Evolutionary conservation across 2,113 vertebrate genomes (phyloP).

Genomic region (Anguilla japonica): DNA sequence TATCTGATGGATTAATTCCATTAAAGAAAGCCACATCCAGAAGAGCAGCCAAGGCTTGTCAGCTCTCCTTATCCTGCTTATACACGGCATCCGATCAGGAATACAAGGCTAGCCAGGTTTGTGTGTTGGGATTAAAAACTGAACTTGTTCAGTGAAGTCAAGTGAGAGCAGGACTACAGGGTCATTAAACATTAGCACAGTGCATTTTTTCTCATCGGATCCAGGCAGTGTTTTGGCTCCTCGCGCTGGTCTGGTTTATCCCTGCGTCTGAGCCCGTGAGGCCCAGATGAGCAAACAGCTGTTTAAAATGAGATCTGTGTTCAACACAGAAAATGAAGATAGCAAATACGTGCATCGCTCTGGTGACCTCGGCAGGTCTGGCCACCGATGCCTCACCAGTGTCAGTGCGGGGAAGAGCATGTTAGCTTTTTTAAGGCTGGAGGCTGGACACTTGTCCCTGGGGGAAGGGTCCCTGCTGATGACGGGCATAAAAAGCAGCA

Average conservation of each 20-base stretch:
- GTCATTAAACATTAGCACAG: background rate
- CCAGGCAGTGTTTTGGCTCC: background rate
- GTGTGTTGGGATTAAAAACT: background rate
- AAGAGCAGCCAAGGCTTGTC: too few relatives aligned
- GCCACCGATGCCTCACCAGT: background rate
- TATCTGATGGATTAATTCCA: background rate
- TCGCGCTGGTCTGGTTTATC: background rate
- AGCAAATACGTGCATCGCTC: background rate
- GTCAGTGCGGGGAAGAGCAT: background rate
- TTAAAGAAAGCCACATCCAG: background rate
- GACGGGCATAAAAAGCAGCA: slow-evolving; percentile 24
- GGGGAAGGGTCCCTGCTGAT: slow-evolving; percentile 22
- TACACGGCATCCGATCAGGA: too few relatives aligned
- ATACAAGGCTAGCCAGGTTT: background rate
- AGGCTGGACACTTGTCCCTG: background rate
- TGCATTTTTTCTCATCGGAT: background rate
- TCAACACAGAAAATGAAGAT: background rate
- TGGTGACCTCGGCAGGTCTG: background rate
- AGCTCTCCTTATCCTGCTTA: too few relatives aligned
- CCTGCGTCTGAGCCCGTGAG: background rate
- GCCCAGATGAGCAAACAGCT: background rate
- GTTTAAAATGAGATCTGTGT: background rate
- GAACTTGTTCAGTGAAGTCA: background rate
- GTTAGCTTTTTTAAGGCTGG: background rate
- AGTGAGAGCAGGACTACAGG: background rate